Base-by-base conservation (phyloP, 2,888 invertebrate genomes). In the Erpobdella octoculata region DNA sequence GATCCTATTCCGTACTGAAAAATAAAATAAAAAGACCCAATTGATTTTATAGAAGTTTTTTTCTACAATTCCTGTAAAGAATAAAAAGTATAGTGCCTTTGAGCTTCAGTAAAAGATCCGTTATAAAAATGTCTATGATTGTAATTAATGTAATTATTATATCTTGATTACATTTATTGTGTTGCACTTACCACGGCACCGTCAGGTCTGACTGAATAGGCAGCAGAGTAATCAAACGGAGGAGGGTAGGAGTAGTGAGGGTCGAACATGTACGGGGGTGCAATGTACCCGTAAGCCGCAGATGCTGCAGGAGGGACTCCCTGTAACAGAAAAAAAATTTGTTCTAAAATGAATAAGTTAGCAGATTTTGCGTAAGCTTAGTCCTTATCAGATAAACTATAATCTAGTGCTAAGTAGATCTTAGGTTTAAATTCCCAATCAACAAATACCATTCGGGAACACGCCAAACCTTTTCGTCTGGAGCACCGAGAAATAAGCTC, bases 251-350 rank as follows among this genome's bases (percentile, higher is more conserved):
- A 31, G n/a, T 59, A 25, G 25, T 70, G 70, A 5, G 53, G 70
- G 37, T 70, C 59, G 70, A 59, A 70, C 58, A 70, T 36, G 61
- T 70, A 70, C 31, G 41, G 70, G 21, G 70, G 70, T 36, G 53
- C 46, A 28, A 70, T 36, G 37, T 70, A 70, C 21, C 46, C 53
- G 58, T 70, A 70, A 21, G 70, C 61, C 0, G 70, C 36, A 6
- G 70, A 35, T 12, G 48, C 38, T 5, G 67, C 37, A 33, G 53
- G 36, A 3, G 38, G 59, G n/a, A 59, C 15, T 35, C 25, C 5
- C 62, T 33, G 35, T 9, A 35, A 62, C 25, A 33, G n/a, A n/a
- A n/a, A n/a, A n/a, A n/a, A n/a, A n/a, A n/a, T n/a, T n/a, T n/a
- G n/a, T n/a, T n/a, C n/a, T n/a, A n/a, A n/a, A n/a, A n/a, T n/a